Conservation (phyloP, 2,888 invertebrate species). For the Digitonthophagus gazella region DNA sequence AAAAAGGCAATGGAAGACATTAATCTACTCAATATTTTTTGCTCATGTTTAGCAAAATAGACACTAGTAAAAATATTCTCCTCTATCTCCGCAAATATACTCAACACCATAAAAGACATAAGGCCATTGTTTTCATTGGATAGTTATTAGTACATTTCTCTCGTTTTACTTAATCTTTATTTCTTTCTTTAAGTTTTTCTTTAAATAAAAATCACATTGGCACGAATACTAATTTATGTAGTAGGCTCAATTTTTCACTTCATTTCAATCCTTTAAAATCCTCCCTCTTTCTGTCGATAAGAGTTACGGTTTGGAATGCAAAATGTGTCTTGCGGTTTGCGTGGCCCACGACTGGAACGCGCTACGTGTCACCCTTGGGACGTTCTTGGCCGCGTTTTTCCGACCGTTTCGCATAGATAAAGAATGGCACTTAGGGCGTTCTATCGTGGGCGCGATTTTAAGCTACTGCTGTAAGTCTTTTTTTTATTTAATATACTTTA, state of each 20-base stretch:
- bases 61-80: conserved; percentile 42
- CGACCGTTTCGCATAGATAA: background rate
- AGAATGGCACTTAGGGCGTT: no score
- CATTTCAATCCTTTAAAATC: background rate
- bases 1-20: conserved; percentile 46
- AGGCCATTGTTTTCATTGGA: conserved; percentile 48
- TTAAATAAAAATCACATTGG: conserved; percentile 25
- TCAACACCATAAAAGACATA: conserved; percentile 42
- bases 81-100: conserved; percentile 6
- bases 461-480: conserved; percentile 15
- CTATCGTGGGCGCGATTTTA: background rate
- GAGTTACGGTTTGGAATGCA: background rate
- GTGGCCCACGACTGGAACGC: background rate
- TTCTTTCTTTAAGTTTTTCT: conserved; percentile 27
- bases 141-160: conserved; percentile 28
- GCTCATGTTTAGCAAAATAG: conserved; percentile 43
- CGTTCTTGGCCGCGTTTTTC: background rate
- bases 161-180: conserved; percentile 30
- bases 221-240: conserved; percentile 16
- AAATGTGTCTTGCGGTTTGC: background rate
- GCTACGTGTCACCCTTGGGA: background rate
- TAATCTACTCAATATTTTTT: conserved; percentile 37
- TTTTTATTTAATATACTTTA: conserved; percentile 28
- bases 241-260: background rate
- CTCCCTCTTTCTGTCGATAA: background rate